A percentile compares a stretch with the other conserved stretches of the same genome.
Conservation (phyloP, 2,888 invertebrate species). For the Thysanoteuthis rhombus region DNA sequence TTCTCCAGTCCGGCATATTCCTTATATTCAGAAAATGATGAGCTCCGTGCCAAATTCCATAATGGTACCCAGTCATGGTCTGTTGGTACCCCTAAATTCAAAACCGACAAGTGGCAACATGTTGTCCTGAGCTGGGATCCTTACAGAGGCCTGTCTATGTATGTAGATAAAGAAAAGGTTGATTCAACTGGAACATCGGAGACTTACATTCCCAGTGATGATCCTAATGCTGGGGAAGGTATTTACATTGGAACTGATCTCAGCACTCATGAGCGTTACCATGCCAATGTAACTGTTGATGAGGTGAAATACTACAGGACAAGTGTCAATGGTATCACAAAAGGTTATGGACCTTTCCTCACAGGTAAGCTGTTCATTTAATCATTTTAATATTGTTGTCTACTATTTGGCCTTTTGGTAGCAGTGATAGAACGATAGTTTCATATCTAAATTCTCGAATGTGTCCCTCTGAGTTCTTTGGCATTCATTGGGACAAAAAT, state of each 20-base stretch:
- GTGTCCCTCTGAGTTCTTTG: too few relatives aligned
- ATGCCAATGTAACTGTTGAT: slow-evolving; percentile 57
- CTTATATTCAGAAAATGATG: slow-evolving; percentile 56
- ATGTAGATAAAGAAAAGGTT: slow-evolving; percentile 51
- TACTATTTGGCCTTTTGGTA: too few relatives aligned
- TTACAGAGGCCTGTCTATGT: slow-evolving; percentile 58
- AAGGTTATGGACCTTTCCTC: slow-evolving; percentile 21
- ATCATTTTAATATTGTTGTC: too few relatives aligned
- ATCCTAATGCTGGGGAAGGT: slow-evolving; percentile 38
- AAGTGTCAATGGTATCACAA: slow-evolving; percentile 44
- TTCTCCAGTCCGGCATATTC: slow-evolving; percentile 59
- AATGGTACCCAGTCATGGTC: slow-evolving; percentile 52
- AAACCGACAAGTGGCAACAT: slow-evolving; percentile 56
- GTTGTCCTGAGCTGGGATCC: slow-evolving; percentile 63
- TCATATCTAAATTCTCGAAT: too few relatives aligned
- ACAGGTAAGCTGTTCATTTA: neutral
- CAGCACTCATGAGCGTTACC: slow-evolving; percentile 36
- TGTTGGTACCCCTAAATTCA: slow-evolving; percentile 47
- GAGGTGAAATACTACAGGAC: slow-evolving; percentile 64
- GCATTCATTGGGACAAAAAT: too few relatives aligned
- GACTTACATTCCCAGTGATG: slow-evolving; percentile 38
- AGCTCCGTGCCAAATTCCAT: slow-evolving; percentile 53
- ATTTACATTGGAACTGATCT: slow-evolving; percentile 55
- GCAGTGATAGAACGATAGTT: too few relatives aligned
- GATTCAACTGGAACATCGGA: slow-evolving; percentile 33